Percentiles rank a stretch among this genome's conserved stretches.
phyloP scores from a whole-genome alignment of 2,113 vertebrate species.

The Pluvianellus socialis region DNA sequence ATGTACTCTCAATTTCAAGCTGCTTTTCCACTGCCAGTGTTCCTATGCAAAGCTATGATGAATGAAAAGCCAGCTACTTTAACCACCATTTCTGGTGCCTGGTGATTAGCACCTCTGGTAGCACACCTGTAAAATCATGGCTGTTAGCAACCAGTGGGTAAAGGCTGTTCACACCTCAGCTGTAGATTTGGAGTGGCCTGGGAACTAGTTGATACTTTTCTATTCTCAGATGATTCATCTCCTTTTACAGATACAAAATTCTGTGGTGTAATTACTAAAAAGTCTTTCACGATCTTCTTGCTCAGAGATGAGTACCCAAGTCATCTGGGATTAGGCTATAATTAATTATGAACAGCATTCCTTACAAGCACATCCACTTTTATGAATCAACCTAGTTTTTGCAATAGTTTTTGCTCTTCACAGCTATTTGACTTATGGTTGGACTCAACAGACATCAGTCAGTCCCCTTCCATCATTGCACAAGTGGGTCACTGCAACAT shows the following conservation, averaged over 20 bases:
- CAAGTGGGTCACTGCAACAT: constrained; percentile 10
- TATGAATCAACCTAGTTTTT: neutral
- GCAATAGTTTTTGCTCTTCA: neutral
- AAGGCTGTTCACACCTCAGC: neutral
- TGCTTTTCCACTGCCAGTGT: neutral
- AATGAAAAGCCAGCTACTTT: neutral
- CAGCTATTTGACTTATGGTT: neutral
- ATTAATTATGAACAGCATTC: constrained; percentile 27
- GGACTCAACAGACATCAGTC: neutral
- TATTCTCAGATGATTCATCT: neutral
- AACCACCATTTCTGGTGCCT: neutral
- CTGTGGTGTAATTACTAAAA: constrained; percentile 7
- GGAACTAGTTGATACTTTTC: neutral
- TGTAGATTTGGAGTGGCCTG: neutral
- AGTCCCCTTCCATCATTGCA: neutral
- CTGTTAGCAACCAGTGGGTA: neutral
- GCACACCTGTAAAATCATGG: neutral
- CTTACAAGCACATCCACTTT: neutral
- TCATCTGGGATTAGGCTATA: neutral
- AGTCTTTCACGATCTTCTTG: neutral
- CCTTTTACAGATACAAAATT: neutral
- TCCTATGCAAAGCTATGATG: neutral
- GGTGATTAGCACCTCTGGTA: neutral
- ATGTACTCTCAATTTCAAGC: neutral
- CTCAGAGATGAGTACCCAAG: neutral